Conservation (phyloP, 2,888 invertebrate genomes). For the Apodemia duryi region DNA sequence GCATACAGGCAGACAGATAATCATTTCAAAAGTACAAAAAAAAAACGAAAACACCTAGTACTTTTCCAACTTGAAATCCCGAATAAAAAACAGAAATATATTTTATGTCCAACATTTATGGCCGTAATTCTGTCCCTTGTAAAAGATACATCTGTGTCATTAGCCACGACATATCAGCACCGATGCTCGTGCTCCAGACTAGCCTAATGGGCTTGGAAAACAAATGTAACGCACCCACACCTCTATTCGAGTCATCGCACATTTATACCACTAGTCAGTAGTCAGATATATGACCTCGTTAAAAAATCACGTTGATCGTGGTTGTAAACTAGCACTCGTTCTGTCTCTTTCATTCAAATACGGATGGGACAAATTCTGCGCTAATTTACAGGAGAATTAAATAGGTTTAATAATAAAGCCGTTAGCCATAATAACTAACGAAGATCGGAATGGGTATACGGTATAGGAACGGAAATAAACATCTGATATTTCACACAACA, state of each 20-base stretch:
- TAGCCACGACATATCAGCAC: background rate
- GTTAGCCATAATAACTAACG: no score
- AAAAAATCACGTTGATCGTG: background rate
- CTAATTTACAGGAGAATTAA: no score
- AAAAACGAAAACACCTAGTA: no score
- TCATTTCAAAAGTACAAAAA: no score
- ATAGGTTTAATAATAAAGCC: no score
- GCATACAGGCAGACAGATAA: no score
- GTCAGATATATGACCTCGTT: background rate
- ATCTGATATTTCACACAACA: no score
- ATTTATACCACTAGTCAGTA: background rate
- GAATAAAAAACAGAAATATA: no score
- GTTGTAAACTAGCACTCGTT: background rate
- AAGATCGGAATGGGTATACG: background rate
- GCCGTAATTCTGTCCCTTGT: background rate
- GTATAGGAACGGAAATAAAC: no score
- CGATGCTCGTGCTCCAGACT: background rate
- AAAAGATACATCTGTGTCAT: conserved; percentile 5
- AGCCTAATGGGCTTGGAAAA: conserved; percentile 11
- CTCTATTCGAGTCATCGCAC: conserved; percentile 3
- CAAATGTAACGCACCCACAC: conserved; percentile 6
- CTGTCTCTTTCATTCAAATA: no score
- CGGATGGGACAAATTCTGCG: no score
- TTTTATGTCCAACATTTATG: background rate
- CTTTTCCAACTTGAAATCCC: no score